A percentile compares a stretch with the other conserved stretches of the same genome.
These are phyloP conservation scores for Otus scops DNA, from an alignment of 2,797 vertebrate species.

Conservation along the genomic window DNA sequence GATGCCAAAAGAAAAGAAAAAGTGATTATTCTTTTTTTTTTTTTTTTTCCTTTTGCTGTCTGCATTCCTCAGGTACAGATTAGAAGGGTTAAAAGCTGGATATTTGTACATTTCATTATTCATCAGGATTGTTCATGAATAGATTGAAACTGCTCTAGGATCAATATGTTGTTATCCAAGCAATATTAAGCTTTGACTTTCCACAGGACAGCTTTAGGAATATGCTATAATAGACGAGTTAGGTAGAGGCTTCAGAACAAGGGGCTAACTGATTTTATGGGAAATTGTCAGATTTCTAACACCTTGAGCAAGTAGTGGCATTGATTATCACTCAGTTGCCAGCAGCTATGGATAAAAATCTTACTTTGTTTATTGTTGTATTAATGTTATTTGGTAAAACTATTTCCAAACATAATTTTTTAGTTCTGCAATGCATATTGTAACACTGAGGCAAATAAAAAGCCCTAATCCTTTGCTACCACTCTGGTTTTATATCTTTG, in stretches of 20 bases:
- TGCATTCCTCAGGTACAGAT: neutral
- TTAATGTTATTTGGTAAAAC: neutral
- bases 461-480: neutral
- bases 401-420: neutral
- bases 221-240: neutral
- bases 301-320: neutral
- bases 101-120: neutral
- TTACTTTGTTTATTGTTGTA: neutral
- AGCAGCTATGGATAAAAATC: neutral
- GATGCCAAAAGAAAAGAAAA: neutral
- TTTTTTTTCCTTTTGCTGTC: neutral
- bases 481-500: neutral
- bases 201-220: neutral
- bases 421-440: neutral
- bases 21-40: too few species aligned
- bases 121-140: neutral
- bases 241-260: neutral
- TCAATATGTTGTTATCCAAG: neutral
- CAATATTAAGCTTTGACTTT: neutral
- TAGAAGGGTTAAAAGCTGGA: neutral
- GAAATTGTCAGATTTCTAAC: neutral
- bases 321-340: neutral
- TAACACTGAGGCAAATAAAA: neutral
- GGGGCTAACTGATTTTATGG: neutral
- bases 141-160: neutral